Evolutionary conservation across 2,113 vertebrate genomes (phyloP).

Genomic region (Illadopsis cleaveri): DNA sequence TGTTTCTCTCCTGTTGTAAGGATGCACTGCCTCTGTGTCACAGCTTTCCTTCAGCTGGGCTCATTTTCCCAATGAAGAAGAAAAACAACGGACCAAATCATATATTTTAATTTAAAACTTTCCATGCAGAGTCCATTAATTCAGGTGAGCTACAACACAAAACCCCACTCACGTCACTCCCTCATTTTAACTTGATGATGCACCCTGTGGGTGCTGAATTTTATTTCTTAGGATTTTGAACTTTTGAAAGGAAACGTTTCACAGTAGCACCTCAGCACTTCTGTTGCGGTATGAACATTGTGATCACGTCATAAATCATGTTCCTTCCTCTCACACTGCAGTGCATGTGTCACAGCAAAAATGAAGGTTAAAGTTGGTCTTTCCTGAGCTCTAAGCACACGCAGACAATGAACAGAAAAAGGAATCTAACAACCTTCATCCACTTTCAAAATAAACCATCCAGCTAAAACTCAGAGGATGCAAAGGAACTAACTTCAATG

Average conservation of each 20-base stretch:
- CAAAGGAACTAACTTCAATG: neutral
- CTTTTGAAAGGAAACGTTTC: neutral
- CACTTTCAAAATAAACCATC: neutral
- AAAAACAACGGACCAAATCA: fast-evolving
- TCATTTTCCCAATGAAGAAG: neutral
- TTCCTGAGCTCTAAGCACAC: fast-evolving
- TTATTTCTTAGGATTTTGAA: neutral
- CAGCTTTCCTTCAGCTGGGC: neutral
- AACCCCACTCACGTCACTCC: neutral
- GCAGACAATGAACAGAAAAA: neutral
- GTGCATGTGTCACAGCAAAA: neutral
- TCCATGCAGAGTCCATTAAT: neutral
- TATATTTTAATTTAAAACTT: neutral
- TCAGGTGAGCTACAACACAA: neutral
- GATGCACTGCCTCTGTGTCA: neutral
- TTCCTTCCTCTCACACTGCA: neutral
- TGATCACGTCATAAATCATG: neutral
- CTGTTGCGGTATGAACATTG: neutral
- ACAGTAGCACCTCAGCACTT: neutral
- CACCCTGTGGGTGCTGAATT: neutral
- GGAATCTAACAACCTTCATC: neutral
- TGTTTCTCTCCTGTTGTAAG: neutral
- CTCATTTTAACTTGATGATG: neutral
- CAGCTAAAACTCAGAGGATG: neutral
- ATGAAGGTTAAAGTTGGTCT: neutral